Base-by-base conservation (phyloP, 2,888 invertebrate species). In the Epinotia bilunana region DNA sequence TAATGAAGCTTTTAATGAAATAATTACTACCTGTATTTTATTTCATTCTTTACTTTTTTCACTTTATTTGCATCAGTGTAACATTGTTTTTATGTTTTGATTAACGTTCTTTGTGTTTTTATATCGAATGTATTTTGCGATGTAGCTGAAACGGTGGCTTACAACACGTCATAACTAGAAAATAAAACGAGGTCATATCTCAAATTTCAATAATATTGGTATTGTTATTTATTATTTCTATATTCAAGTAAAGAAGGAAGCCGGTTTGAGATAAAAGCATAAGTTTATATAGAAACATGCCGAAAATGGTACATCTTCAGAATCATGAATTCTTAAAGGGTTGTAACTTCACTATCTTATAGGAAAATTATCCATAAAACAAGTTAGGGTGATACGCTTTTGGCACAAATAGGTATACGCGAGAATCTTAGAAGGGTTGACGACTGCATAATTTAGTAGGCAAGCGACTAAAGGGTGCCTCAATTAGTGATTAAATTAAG, bases 381-480 rank as follows among this genome's bases (percentile, higher is more conserved):
- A 49, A 49, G 20, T 63, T 18, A n/a, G 20, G 39, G 63, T 12
- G 16, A 57, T 28, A 23, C 33, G 20, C 20, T 57, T 55, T 63
- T 49, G 18, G 23, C 74, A 20, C 62, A 63, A 69, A 69, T 53
- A 1, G 23, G 23, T 28, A 57, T 69, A 63, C 46, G 62, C 63
- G 46, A 49, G 43, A 55, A 55, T 57, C 62, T 64, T 58, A 23
- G 39, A 33, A 60, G 53, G 61, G 65, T 60, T 39, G 43, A 23
- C 55, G 57, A 18, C n/a, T 75, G 65, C 74, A 75, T 75, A 75
- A 75, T 75, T 75, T 18, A 74, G 49, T 23, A 20, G 65, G 28
- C 53, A 46, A 71, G 20, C 33, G 49, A 18, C 65, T 61, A 46
- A 57, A 53, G 28, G 74, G 60, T 39, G 18, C 58, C 16, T 43